Evolutionary conservation across 2,113 vertebrate species (phyloP), one percentile per base, ranked within the genome.

Genomic region (Ceuthmochares aereus): DNA sequence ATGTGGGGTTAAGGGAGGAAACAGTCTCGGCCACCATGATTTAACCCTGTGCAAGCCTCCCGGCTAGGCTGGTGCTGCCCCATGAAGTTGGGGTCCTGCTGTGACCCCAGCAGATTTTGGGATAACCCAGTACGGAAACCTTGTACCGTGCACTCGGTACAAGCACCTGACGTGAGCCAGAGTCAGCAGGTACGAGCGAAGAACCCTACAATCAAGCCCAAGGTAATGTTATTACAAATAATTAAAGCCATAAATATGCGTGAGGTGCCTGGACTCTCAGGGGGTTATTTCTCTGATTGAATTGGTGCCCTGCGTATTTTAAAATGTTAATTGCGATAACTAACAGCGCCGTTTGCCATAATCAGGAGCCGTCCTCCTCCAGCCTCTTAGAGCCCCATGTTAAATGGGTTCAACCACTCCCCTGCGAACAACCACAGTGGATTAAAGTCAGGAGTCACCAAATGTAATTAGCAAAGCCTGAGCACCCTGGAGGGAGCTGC

Each of bases 141-240:
- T 64, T 7, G 12, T 1, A 2, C 32, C 1, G 1, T 3, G 1
- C 6, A 2, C 56, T 29, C 2, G 1, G 34, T 8, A 5, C 9
- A 8, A 52, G 15, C 21, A 13, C 4, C 59, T 9, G 0, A 14
- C 7, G 3, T 0, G 0, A 77, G 69, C 13, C 81, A 72, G 72
- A 22, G 12, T 2, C 52, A 10, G 29, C 4, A 26, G 47, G 37
- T 7, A 3, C 34, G 1, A 2, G 3, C 37, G 19, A 19, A 60
- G 49, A 43, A 36, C 27, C 16, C 45, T 26, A 3, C 18, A 5
- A 9, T 3, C 11, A 12, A 34, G 27, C 62, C n/a, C 18, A 45
- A 1, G 4, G 37, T 18, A 15, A 34, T 3, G 4, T 25, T 11
- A 1, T 7, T n/a, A 36, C 14, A 52, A 93, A n/a, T 36, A 80